Base-by-base conservation (phyloP, 2,888 invertebrate species). In the Eudemis profundana region DNA sequence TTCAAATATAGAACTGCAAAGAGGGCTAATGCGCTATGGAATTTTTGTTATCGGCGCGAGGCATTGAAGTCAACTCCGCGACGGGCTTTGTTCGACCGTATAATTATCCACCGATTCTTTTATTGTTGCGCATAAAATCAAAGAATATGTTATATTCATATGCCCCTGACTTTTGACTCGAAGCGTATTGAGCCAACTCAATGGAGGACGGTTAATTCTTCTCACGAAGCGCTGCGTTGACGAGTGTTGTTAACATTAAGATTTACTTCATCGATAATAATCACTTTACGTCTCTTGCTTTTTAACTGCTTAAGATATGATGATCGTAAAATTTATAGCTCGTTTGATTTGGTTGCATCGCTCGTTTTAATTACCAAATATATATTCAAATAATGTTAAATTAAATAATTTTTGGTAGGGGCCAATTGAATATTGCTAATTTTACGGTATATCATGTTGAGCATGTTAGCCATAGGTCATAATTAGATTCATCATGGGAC, bases 141-240 rank as follows among this genome's bases (percentile, higher is more conserved):
- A 87, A 90, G 89, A 91, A 90, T 90, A 91, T 90, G 91, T 81
- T 89, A 81, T 83, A 82, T 84, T 86, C 82, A 81, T 79, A 83
- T 85, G 82, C 85, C 90, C 89, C 87, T 87, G 90, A 90, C 86
- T 90, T 89, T 84, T 90, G 86, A 87, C 87, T 89, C 71, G 79
- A 76, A 84, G 76, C 86, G 80, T 87, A 87, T 88, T 89, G 87
- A 81, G 74, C 78, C 74, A 77, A 78, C 76, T 87, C 82, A 84
- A 85, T 85, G 75, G 79, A 83, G 83, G 85, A 90, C 92, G 91
- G 92, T 92, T 92, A 88, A 89, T 90, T 85, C 81, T 91, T 92
- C 92, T 90, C 92, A 92, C 90, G 90, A 81, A 73, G 81, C 78
- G 75, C 71, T 84, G 84, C 70, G 73, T 79, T 72, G 72, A 71